Evolutionary conservation across 2,113 vertebrate species (phyloP).

Genomic region (Capreolus pygargus): DNA sequence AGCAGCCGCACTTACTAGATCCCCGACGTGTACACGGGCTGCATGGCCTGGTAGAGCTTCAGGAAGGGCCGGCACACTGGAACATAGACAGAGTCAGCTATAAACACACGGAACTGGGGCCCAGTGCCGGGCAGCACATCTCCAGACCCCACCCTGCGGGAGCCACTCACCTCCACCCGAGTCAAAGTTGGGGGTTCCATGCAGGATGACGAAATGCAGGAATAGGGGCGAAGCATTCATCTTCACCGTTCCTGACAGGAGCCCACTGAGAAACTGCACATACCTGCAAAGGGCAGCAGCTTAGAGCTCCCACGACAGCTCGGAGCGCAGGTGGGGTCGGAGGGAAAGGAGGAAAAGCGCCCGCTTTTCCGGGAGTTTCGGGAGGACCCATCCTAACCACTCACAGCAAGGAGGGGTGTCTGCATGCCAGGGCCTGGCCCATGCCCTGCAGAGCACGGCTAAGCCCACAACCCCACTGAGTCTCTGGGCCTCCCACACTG

Average conservation of each 20-base stretch:
- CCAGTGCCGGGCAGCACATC: accelerated
- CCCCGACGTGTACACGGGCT: conserved; percentile 93
- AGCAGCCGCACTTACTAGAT: conserved; percentile 89
- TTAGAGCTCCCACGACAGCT: neutral
- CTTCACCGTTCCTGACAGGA: conserved; percentile 93
- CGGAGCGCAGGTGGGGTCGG: accelerated
- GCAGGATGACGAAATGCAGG: conserved; percentile 92
- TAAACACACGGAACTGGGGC: accelerated
- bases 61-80: conserved; percentile 92
- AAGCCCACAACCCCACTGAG: accelerated
- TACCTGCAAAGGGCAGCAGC: conserved; percentile 81
- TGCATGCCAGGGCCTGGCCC: neutral
- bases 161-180: conserved; percentile 84
- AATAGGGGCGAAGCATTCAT: conserved; percentile 93
- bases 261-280: conserved; percentile 93
- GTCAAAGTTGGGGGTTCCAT: conserved; percentile 91
- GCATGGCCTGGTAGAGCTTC: conserved; percentile 96
- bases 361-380: accelerated
- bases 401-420: too few species aligned
- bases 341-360: accelerated
- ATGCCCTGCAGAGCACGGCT: neutral
- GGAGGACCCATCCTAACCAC: too few species aligned
- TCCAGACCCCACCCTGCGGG: accelerated
- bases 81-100: neutral
- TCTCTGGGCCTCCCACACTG: neutral